Evolutionary conservation across 2,113 vertebrate species (phyloP).

Genomic region (Laticauda laticaudata): DNA sequence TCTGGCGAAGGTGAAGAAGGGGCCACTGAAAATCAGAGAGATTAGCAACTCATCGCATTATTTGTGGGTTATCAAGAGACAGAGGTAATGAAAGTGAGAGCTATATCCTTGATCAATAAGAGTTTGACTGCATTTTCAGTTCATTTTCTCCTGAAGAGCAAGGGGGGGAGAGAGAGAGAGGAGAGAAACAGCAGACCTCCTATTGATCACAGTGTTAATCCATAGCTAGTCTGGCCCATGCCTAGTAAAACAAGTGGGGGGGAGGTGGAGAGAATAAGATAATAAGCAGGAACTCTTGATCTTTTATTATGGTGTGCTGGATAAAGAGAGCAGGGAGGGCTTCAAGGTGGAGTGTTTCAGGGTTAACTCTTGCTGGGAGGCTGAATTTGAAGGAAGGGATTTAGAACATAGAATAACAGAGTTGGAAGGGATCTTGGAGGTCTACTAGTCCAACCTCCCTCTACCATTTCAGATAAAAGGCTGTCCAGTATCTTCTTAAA

Average conservation of each 20-base stretch:
- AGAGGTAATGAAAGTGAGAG: slow-evolving; percentile 91
- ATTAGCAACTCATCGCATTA: slow-evolving; percentile 96
- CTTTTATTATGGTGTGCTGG: slow-evolving; percentile 81
- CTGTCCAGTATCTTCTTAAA: not conserved
- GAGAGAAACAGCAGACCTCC: slow-evolving; percentile 82
- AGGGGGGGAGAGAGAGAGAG: not conserved
- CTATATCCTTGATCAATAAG: slow-evolving; percentile 91
- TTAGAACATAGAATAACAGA: slow-evolving; percentile 3
- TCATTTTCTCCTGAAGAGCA: slow-evolving; percentile 86
- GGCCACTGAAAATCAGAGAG: slow-evolving; percentile 92
- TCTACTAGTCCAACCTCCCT: not conserved
- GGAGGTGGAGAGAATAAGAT: slow-evolving; percentile 77
- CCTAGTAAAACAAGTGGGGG: slow-evolving; percentile 77
- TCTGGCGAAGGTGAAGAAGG: slow-evolving; percentile 78
- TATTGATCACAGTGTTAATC: slow-evolving; percentile 97
- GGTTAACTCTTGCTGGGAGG: slow-evolving; percentile 72
- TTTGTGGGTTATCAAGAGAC: slow-evolving; percentile 92
- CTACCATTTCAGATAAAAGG: not conserved
- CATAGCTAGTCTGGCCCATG: slow-evolving; percentile 91
- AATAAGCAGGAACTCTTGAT: slow-evolving; percentile 87
- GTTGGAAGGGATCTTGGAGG: not conserved
- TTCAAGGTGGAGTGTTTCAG: slow-evolving; percentile 72
- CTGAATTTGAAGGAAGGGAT: slow-evolving; percentile 52
- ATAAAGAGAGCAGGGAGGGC: slow-evolving; percentile 72
- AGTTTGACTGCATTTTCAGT: slow-evolving; percentile 96